Percentiles rank a stretch among this genome's conserved stretches.
Evolutionary conservation across 2,888 invertebrate genomes (phyloP).

Genomic region (Norana najaformis): DNA sequence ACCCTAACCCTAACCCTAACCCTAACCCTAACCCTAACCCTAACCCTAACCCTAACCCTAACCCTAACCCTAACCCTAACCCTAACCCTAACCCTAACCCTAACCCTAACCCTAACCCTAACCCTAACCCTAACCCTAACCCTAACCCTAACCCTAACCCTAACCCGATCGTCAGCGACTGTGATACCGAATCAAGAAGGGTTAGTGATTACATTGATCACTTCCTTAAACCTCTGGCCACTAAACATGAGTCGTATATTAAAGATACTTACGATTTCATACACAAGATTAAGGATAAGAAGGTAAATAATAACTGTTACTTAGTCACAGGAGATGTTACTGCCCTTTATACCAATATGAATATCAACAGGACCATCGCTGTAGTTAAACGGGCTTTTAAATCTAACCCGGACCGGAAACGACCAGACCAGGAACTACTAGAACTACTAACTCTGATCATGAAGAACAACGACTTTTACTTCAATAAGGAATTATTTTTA

Average conservation of each 20-base stretch:
- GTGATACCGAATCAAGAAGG: background rate
- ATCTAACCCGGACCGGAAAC: background rate
- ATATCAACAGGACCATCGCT: background rate
- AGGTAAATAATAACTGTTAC: background rate
- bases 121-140: no score
- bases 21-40: no score
- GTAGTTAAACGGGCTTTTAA: no score
- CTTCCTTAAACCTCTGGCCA: background rate
- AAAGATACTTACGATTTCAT: background rate
- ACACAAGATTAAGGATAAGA: background rate
- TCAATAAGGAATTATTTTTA: background rate
- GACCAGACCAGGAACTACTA: background rate
- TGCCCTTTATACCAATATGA: background rate
- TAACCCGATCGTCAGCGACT: background rate
- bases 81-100: no score
- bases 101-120: no score
- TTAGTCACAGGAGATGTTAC: conserved; percentile 1
- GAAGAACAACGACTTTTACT: background rate
- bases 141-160: no score
- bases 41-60: no score
- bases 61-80: no score
- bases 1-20: no score
- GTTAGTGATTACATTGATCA: background rate
- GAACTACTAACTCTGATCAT: background rate
- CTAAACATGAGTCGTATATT: background rate